phyloP scores from a whole-genome alignment of 2,797 vertebrate species.

The Gallirallus australis region DNA sequence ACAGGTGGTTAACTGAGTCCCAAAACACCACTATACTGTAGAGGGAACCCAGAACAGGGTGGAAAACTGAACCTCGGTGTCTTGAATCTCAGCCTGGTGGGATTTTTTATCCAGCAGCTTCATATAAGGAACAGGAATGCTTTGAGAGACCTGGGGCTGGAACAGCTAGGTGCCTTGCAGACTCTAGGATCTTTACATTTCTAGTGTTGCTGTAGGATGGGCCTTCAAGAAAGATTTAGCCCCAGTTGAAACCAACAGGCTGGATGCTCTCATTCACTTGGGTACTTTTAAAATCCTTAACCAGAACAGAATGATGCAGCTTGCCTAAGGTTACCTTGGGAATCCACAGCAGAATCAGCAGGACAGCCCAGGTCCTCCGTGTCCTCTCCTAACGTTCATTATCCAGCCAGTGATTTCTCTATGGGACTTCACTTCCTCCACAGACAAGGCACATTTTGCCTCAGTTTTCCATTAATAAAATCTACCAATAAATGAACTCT shows the following conservation, averaged over 20 bases:
- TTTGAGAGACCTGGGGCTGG: background rate
- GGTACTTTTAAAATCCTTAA: background rate
- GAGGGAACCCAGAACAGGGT: background rate
- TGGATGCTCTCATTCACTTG: background rate
- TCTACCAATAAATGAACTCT: background rate
- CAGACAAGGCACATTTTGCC: background rate
- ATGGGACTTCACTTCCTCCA: background rate
- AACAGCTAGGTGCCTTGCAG: background rate
- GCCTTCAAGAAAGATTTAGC: background rate
- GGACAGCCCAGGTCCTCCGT: background rate
- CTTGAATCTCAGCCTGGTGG: background rate
- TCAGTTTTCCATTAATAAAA: background rate
- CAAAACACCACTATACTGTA: background rate
- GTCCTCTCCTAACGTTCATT: background rate
- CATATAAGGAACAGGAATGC: background rate
- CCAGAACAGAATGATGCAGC: background rate
- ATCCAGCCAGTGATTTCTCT: background rate
- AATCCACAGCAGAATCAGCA: background rate
- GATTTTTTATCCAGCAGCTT: fast-evolving
- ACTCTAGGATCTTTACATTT: background rate
- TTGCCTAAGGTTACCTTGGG: background rate
- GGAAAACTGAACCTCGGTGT: background rate
- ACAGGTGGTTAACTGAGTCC: background rate
- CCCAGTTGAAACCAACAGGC: background rate
- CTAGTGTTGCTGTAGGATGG: background rate